A percentile compares a stretch with the other conserved stretches of the same genome.
Evolutionary conservation across 2,888 invertebrate genomes (phyloP).

Genomic region (Conchocele bisecta): DNA sequence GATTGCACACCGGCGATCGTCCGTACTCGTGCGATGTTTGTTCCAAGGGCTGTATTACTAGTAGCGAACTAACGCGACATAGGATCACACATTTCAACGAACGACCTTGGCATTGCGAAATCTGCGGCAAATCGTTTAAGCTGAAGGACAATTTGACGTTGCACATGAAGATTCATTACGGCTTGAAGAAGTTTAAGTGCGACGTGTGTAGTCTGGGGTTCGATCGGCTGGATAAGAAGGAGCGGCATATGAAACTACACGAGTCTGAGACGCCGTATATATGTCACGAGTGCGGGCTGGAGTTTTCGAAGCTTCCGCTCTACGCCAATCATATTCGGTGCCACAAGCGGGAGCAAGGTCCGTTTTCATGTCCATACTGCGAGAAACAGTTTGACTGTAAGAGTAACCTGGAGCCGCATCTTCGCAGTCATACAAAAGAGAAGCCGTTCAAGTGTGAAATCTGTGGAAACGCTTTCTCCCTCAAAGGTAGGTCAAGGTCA

Average conservation of each 20-base stretch:
- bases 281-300: constrained; percentile 49
- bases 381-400: neutral
- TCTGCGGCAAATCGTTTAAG: constrained; percentile 49
- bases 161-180: constrained; percentile 58
- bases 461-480: neutral
- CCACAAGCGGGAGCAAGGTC: constrained; percentile 5
- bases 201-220: constrained; percentile 54
- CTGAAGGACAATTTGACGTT: constrained; percentile 50
- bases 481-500: constrained; percentile 13
- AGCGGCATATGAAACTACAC: constrained; percentile 32
- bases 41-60: constrained; percentile 53
- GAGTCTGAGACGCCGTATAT: constrained; percentile 33
- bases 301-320: constrained; percentile 41
- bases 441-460: constrained; percentile 9
- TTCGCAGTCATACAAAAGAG: neutral
- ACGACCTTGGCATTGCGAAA: constrained; percentile 24
- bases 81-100: constrained; percentile 23
- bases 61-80: constrained; percentile 51
- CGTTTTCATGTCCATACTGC: neutral
- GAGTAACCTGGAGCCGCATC: constrained; percentile 3
- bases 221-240: constrained; percentile 32
- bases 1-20: constrained; percentile 51
- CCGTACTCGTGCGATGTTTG: constrained; percentile 54
- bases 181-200: constrained; percentile 41
- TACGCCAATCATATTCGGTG: constrained; percentile 54